Evolutionary conservation across 2,797 vertebrate genomes (phyloP), one percentile per base, ranked within the genome.

Genomic region (Botia almorhae): DNA sequence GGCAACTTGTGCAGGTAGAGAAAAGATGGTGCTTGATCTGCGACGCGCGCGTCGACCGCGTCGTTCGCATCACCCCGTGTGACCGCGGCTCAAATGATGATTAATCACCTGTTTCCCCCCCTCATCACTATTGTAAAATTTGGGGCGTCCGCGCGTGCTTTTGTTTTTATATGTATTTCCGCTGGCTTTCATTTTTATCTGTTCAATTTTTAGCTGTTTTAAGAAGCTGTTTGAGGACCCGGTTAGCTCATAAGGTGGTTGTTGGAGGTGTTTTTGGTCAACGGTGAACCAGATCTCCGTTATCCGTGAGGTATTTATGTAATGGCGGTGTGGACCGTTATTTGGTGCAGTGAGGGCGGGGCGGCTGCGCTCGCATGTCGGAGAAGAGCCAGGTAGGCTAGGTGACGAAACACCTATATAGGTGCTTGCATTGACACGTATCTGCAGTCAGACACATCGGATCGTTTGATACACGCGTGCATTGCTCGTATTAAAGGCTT

Each of bases 1-100:
- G 98, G 96, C 97, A 97, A 96, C 96, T 95, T 97, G 96, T 95
- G 96, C 97, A 99, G 97, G 98, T 99, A 99, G 94, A 94, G 90
- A 88, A 86, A 89, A 89, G 64, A 82, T 82, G 65, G 70, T 67
- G 74, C 73, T 77, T 55, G 74, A 50, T 76, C 19, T 71, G 46
- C 73, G 71, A 23, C 3, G 64, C 19, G 53, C 43, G 2, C 53
- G 69, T 39, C 67, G 51, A 69, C 14, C 21, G 13, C 19, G 5
- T 55, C 61, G 29, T 17, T 16, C 26, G 5, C 33, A 19, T 0
- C 6, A 16, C 74, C 29, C 6, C 68, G 68, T 8, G 19, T 26
- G 68, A n/a, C 43, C 12, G 68, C 12, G 14, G 39, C 46, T 48
- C 19, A 26, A 14, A 50, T 21, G n/a, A 46, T 26, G 23, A 26